These are phyloP conservation scores for Camarhynchus parvulus DNA, from an alignment of 2,113 vertebrate species.

Conservation along the genomic window DNA sequence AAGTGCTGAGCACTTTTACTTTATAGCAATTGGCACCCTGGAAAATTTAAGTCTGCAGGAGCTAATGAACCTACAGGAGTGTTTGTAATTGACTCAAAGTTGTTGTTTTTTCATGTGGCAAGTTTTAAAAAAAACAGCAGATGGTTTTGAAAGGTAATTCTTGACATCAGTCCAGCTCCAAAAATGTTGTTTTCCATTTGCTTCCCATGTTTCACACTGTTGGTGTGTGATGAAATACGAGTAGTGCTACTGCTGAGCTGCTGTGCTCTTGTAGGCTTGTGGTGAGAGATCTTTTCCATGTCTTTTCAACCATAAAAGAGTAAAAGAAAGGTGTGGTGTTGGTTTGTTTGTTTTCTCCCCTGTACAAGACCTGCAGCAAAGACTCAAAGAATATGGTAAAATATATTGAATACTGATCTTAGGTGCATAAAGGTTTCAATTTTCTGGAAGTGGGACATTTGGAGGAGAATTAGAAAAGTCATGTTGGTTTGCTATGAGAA, in stretches of 20 bases:
- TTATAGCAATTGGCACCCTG: not conserved
- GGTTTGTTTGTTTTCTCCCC: not conserved
- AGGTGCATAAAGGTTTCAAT: not conserved
- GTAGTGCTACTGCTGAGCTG: not conserved
- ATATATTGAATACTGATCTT: not conserved
- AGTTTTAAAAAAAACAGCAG: not conserved
- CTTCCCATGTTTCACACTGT: not conserved
- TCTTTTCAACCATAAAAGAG: not conserved
- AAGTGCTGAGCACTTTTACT: not conserved
- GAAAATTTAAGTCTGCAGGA: not conserved
- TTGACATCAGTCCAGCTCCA: not conserved
- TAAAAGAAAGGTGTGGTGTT: not conserved
- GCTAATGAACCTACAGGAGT: not conserved
- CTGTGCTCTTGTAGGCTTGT: not conserved
- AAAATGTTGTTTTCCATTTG: slow-evolving; percentile 19
- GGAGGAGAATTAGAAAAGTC: not conserved
- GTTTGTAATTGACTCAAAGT: not conserved
- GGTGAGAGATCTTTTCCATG: slow-evolving; percentile 14
- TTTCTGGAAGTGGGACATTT: not conserved
- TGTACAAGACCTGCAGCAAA: not conserved
- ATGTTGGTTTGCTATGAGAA: not conserved
- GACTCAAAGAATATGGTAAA: not conserved
- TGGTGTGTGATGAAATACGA: not conserved
- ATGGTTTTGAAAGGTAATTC: not conserved
- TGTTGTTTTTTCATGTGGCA: slow-evolving; percentile 14